Evolutionary conservation across 2,888 invertebrate species (phyloP).

Genomic region (Ornithoptera alexandrae): DNA sequence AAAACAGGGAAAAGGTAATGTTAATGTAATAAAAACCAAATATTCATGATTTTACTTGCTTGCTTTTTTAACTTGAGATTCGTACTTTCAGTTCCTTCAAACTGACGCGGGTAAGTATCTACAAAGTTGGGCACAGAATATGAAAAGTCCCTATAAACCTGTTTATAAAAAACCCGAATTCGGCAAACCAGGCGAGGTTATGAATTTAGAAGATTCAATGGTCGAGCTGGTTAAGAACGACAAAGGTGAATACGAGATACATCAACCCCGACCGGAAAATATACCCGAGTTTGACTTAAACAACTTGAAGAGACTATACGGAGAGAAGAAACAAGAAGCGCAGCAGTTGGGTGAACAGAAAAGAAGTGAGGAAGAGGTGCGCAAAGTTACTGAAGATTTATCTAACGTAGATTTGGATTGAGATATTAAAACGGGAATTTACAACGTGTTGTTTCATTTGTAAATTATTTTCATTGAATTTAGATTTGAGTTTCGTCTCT

Average conservation of each 20-base stretch:
- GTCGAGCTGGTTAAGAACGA: constrained; percentile 65
- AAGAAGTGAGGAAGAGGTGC: constrained; percentile 58
- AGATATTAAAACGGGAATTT: constrained; percentile 28
- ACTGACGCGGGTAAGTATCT: constrained; percentile 79
- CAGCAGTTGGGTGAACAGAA: constrained; percentile 47
- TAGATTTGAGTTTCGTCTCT: background rate
- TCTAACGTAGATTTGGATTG: constrained; percentile 79
- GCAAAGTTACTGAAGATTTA: constrained; percentile 79
- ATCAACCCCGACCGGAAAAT: constrained; percentile 64
- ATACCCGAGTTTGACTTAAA: constrained; percentile 61
- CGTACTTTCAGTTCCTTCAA: constrained; percentile 59
- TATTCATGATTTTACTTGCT: background rate
- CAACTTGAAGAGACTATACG: constrained; percentile 57
- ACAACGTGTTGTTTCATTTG: constrained; percentile 25
- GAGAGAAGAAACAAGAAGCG: constrained; percentile 58
- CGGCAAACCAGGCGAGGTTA: constrained; percentile 51
- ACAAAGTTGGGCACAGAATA: constrained; percentile 81
- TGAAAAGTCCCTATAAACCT: constrained; percentile 56
- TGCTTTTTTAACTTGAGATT: constrained; percentile 4
- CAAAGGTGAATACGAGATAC: constrained; percentile 67
- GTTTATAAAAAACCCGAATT: constrained; percentile 34
- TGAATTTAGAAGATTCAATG: constrained; percentile 66
- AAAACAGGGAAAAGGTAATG: constrained; percentile 67
- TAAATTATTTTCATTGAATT: constrained; percentile 3
- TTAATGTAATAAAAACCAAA: background rate